phyloP scores from a whole-genome alignment of 2,888 invertebrate species.

The Tetragonula carbonaria region DNA sequence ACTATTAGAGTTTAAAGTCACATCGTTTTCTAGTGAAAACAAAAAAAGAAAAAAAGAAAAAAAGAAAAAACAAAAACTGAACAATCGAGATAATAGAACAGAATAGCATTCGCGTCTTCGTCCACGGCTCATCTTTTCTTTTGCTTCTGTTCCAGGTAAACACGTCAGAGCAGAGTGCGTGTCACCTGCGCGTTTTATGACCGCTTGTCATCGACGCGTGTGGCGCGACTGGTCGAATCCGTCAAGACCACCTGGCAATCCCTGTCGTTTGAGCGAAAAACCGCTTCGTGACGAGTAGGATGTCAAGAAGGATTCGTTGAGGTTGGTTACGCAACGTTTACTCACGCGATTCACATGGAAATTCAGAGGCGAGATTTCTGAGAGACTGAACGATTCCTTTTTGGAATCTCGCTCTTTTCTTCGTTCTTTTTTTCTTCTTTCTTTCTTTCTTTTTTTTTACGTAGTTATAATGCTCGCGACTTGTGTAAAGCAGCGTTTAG shows the following conservation, averaged over 20 bases:
- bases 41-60: no score
- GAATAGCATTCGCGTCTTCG: neutral
- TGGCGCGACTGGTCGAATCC: constrained; percentile 52
- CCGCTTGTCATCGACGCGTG: constrained; percentile 48
- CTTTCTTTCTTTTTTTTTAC: neutral
- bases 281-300: constrained; percentile 2
- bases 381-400: constrained; percentile 1
- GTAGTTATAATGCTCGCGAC: neutral
- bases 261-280: constrained; percentile 26
- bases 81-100: neutral
- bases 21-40: no score
- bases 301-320: constrained; percentile 40
- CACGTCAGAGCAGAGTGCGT: constrained; percentile 23
- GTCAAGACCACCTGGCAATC: constrained; percentile 38
- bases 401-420: no score
- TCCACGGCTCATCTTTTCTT: neutral
- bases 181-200: constrained; percentile 43
- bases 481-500: neutral
- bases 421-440: neutral
- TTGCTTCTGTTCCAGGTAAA: constrained; percentile 57
- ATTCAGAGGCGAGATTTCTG: constrained; percentile 14
- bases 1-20: no score
- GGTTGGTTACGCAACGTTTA: constrained; percentile 53
- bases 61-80: neutral
- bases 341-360: constrained; percentile 27